phyloP scores from a whole-genome alignment of 2,113 vertebrate species.

The Parotia lawesii region DNA sequence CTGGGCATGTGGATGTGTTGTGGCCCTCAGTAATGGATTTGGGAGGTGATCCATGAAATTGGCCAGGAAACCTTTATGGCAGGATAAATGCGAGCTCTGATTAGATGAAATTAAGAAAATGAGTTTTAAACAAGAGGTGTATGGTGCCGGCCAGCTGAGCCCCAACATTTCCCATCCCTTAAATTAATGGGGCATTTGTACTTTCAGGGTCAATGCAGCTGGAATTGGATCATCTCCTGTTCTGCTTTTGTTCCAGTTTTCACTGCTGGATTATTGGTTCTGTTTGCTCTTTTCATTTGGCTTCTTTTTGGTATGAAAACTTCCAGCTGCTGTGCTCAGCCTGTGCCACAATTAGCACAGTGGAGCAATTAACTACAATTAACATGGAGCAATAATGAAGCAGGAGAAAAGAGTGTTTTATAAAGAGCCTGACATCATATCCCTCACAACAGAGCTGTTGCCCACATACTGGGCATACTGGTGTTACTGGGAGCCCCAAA shows the following conservation, averaged over 20 bases:
- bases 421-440: not conserved
- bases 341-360: not conserved
- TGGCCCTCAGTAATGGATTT: not conserved
- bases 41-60: conserved; percentile 46
- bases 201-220: not conserved
- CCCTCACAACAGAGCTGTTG: not conserved
- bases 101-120: conserved; percentile 32
- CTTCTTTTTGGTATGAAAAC: not conserved
- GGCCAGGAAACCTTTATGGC: not conserved
- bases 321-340: conserved; percentile 2
- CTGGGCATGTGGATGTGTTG: not conserved
- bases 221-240: not conserved
- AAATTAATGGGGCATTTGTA: not conserved
- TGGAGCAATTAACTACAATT: not conserved
- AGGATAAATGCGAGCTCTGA: not conserved
- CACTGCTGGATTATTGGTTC: not conserved
- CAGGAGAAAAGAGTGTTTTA: not conserved
- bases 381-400: not conserved
- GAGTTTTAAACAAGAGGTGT: conserved; percentile 17
- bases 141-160: not conserved
- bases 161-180: not conserved
- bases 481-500: not conserved
- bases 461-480: not conserved
- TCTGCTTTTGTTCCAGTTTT: not conserved
- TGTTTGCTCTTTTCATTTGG: not conserved